These are phyloP conservation scores for Plebejus argus DNA, from an alignment of 2,888 invertebrate species.

Conservation along the genomic window DNA sequence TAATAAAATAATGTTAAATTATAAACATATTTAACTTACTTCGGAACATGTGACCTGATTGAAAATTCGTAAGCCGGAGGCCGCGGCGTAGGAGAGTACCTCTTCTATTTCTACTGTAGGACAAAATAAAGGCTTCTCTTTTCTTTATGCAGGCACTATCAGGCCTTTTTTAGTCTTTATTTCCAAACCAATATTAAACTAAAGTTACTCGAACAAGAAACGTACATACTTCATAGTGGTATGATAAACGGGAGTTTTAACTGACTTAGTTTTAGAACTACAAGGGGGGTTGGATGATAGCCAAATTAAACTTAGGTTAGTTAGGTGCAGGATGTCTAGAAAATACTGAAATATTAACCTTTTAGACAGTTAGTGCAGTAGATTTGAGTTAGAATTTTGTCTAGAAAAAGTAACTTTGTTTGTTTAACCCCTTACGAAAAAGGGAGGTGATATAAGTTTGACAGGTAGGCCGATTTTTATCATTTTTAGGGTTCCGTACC, in stretches of 20 bases:
- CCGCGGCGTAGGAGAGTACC: no score
- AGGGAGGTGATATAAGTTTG: no score
- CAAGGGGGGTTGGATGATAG: conserved; percentile 18
- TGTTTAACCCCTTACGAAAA: no score
- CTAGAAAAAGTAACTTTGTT: not conserved
- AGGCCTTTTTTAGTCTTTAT: not conserved
- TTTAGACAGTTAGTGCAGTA: not conserved
- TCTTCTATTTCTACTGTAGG: no score
- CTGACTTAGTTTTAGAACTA: conserved; percentile 20
- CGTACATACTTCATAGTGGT: not conserved
- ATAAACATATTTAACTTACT: not conserved
- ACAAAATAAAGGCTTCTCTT: no score
- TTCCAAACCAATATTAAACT: conserved; percentile 4
- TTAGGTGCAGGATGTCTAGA: conserved; percentile 1
- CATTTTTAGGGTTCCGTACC: no score
- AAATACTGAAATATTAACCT: conserved; percentile 9
- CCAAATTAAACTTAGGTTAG: conserved; percentile 24
- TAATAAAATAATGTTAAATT: not conserved
- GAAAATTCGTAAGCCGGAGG: not conserved
- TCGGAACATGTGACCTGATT: not conserved
- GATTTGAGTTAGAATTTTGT: not conserved
- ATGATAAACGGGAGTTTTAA: conserved; percentile 15
- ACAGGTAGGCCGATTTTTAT: no score
- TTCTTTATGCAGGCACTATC: not conserved
- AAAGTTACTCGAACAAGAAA: conserved; percentile 10